Conservation (phyloP, 2,797 vertebrate species). For the Labroides dimidiatus region DNA sequence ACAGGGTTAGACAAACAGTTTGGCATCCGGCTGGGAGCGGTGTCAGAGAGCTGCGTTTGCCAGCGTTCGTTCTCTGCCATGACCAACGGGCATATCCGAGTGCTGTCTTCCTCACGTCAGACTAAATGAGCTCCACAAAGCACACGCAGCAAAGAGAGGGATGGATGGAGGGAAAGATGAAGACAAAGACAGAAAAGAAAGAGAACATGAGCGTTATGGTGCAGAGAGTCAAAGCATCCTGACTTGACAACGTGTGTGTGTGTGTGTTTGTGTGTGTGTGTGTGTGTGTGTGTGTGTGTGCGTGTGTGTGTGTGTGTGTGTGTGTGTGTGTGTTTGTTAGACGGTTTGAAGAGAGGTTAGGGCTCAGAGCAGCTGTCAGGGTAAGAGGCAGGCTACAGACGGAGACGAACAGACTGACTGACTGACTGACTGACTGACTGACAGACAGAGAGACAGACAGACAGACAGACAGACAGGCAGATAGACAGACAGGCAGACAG, state of each 20-base stretch:
- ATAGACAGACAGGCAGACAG: constrained; percentile 26
- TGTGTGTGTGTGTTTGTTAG: constrained; percentile 70
- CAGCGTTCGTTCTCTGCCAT: constrained; percentile 42
- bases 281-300: too few relatives aligned
- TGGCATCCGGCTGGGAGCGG: constrained; percentile 48
- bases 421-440: constrained; percentile 43
- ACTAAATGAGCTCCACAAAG: constrained; percentile 71
- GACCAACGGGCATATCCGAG: constrained; percentile 60
- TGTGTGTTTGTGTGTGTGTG: too few relatives aligned
- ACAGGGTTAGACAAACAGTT: constrained; percentile 63
- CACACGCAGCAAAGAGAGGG: constrained; percentile 36
- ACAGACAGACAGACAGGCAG: constrained; percentile 36
- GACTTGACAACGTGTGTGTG: constrained; percentile 62
- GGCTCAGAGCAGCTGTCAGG: constrained; percentile 75
- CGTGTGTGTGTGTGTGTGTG: too few relatives aligned
- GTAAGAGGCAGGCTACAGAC: constrained; percentile 7
- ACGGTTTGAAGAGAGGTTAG: constrained; percentile 46
- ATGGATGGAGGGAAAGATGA: constrained; percentile 27
- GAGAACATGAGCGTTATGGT: constrained; percentile 31
- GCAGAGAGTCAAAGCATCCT: constrained; percentile 48
- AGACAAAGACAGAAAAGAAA: constrained; percentile 27
- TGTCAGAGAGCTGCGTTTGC: constrained; percentile 64
- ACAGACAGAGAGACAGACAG: not conserved
- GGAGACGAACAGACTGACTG: too few relatives aligned
- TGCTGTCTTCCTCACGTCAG: constrained; percentile 67